A percentile compares a stretch with the other conserved stretches of the same genome.
Conservation (phyloP, 2,113 vertebrate species). For the Amphilophus citrinellus region DNA sequence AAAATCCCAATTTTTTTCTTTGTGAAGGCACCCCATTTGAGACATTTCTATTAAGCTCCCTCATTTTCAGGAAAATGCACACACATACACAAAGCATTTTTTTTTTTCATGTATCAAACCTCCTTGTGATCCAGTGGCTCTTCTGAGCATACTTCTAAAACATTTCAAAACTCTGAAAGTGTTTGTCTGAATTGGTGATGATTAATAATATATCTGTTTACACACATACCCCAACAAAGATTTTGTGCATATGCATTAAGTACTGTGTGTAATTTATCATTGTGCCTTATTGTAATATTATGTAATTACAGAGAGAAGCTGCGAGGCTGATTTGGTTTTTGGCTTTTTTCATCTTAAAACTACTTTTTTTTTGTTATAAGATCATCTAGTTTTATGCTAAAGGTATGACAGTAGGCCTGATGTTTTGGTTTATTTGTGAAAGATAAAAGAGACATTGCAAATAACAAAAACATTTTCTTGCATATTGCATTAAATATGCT, state of each 20-base stretch:
- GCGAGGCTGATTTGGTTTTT: neutral
- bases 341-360: conserved; percentile 20
- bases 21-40: neutral
- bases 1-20: neutral
- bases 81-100: neutral
- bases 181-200: conserved; percentile 12
- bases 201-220: conserved; percentile 4
- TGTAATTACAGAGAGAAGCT: conserved; percentile 8
- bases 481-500: conserved; percentile 22
- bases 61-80: neutral
- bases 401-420: neutral
- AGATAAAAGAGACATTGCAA: neutral
- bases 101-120: neutral
- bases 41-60: conserved; percentile 1
- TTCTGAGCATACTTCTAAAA: conserved; percentile 4
- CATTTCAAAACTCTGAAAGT: conserved; percentile 42
- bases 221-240: neutral
- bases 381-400: neutral
- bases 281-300: conserved; percentile 62
- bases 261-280: conserved; percentile 25
- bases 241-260: conserved; percentile 5
- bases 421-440: conserved; percentile 29
- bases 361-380: conserved; percentile 11
- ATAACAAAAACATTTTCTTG: neutral
- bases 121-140: neutral